These are phyloP conservation scores for Sarcophaga peregrina DNA, from an alignment of 1,140 invertebrate species.

Conservation along the genomic window DNA sequence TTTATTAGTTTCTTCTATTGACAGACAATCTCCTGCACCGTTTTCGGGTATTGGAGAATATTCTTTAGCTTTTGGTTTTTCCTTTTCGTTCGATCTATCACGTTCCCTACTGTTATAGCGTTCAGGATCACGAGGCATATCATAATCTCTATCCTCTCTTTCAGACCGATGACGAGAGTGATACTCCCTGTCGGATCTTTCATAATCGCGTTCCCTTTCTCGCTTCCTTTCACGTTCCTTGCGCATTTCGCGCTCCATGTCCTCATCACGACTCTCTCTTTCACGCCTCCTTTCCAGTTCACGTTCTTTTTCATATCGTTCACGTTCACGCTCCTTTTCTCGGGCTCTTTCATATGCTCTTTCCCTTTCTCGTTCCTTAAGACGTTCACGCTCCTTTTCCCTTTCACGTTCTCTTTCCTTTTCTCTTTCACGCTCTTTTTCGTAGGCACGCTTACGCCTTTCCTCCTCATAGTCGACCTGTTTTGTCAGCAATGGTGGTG, in stretches of 20 bases:
- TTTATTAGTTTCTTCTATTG: slow-evolving; percentile 92
- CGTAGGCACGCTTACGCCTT: slow-evolving; percentile 45
- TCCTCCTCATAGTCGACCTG: slow-evolving; percentile 55
- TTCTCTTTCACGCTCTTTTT: slow-evolving; percentile 53
- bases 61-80: slow-evolving; percentile 45
- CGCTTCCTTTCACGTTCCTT: slow-evolving; percentile 48
- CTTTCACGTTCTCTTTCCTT: slow-evolving; percentile 46
- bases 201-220: slow-evolving; percentile 35
- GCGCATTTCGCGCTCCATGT: slow-evolving; percentile 59
- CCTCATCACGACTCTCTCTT: slow-evolving; percentile 45
- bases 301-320: slow-evolving; percentile 50
- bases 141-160: slow-evolving; percentile 47
- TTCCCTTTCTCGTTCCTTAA: slow-evolving; percentile 49
- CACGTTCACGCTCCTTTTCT: slow-evolving; percentile 64
- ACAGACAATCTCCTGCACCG: slow-evolving; percentile 73
- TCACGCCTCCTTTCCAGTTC: slow-evolving; percentile 46
- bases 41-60: slow-evolving; percentile 67
- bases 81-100: slow-evolving; percentile 54
- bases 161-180: slow-evolving; percentile 66
- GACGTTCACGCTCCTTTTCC: slow-evolving; percentile 55
- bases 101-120: slow-evolving; percentile 48
- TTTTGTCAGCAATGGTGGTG: slow-evolving; percentile 59
- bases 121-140: slow-evolving; percentile 40
- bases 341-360: slow-evolving; percentile 40
- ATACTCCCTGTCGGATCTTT: slow-evolving; percentile 59